Evolutionary conservation across 2,888 invertebrate species (phyloP).

Genomic region (Helleia helle): DNA sequence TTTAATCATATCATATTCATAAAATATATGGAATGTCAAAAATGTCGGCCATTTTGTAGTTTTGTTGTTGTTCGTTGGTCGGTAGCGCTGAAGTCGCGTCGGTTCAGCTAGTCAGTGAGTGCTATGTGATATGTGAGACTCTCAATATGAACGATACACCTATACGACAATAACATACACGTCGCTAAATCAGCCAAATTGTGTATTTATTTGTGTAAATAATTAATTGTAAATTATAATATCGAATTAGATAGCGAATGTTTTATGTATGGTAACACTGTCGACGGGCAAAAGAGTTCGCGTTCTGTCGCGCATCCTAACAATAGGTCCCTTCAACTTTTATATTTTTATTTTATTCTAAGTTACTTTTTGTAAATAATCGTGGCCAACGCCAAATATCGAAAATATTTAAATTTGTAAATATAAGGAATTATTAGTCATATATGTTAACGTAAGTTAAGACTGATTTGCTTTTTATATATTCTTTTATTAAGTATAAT

Average conservation of each 20-base stretch:
- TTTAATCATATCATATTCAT: neutral
- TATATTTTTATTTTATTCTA: slow-evolving; percentile 7
- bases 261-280: slow-evolving; percentile 25
- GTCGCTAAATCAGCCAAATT: slow-evolving; percentile 46
- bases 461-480: slow-evolving; percentile 61
- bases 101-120: slow-evolving; percentile 48
- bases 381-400: slow-evolving; percentile 28
- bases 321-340: neutral
- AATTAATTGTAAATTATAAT: slow-evolving; percentile 55
- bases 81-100: slow-evolving; percentile 22
- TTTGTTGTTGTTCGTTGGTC: slow-evolving; percentile 1
- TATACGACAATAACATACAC: slow-evolving; percentile 14
- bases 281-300: neutral
- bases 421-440: slow-evolving; percentile 41
- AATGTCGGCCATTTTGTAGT: neutral
- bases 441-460: slow-evolving; percentile 58
- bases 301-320: slow-evolving; percentile 1
- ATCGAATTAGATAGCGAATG: slow-evolving; percentile 61
- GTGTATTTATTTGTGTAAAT: slow-evolving; percentile 66
- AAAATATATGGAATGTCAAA: no score
- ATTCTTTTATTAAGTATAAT: slow-evolving; percentile 18
- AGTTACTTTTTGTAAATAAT: slow-evolving; percentile 24
- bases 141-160: slow-evolving; percentile 30
- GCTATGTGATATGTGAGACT: slow-evolving; percentile 24
- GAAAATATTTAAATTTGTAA: slow-evolving; percentile 37